These are phyloP conservation scores for Notechis scutatus DNA, from an alignment of 2,113 vertebrate genomes.

Conservation along the genomic window DNA sequence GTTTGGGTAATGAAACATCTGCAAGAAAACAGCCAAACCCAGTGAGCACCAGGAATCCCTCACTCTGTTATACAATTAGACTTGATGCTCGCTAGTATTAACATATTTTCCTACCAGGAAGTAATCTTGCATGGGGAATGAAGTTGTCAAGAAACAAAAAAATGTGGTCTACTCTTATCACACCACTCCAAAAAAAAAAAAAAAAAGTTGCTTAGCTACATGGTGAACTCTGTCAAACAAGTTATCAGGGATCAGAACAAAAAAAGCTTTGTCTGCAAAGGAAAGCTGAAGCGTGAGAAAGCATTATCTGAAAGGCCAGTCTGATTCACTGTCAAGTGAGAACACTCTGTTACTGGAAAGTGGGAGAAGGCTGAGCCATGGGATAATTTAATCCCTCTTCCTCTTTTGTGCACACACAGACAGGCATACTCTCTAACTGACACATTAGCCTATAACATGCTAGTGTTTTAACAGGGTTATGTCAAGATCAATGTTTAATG, in stretches of 20 bases:
- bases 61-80: not conserved
- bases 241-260: not conserved
- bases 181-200: not conserved
- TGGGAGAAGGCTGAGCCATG: not conserved
- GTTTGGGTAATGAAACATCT: not conserved
- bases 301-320: not conserved
- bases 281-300: not conserved
- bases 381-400: conserved; percentile 11
- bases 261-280: not conserved
- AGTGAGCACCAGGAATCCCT: not conserved
- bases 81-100: not conserved
- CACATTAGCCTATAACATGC: not conserved
- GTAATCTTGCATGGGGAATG: conserved; percentile 9
- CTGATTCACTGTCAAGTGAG: conserved; percentile 20
- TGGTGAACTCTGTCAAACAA: not conserved
- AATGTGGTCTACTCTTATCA: not conserved
- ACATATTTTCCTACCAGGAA: conserved; percentile 10
- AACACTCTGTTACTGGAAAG: not conserved
- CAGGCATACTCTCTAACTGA: not conserved
- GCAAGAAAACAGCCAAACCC: not conserved
- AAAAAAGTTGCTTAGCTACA: not conserved
- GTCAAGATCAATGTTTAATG: not conserved
- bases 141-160: not conserved
- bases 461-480: not conserved
- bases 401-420: not conserved